Evolutionary conservation across 2,113 vertebrate species (phyloP).

Genomic region (Rhynchomys soricoides): DNA sequence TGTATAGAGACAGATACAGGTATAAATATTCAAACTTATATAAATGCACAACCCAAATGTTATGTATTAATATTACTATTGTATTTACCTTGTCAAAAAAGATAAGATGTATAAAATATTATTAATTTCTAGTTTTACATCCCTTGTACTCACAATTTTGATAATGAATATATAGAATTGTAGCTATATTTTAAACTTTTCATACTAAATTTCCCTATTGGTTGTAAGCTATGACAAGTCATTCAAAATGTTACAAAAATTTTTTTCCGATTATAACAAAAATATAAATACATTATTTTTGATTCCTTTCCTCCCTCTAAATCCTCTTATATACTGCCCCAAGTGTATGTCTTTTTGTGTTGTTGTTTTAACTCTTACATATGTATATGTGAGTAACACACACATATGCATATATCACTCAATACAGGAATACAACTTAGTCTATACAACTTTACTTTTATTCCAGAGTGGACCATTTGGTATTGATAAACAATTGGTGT

Average conservation of each 20-base stretch:
- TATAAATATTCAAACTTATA: not conserved
- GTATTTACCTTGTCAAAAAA: not conserved
- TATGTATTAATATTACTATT: not conserved
- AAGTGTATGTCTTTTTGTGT: not conserved
- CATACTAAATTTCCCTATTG: not conserved
- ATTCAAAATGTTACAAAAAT: not conserved
- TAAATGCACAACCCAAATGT: not conserved
- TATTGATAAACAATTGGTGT: not conserved
- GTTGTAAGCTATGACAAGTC: not conserved
- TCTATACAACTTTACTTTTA: not conserved
- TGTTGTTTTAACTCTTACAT: not conserved
- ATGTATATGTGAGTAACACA: not conserved
- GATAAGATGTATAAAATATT: not conserved
- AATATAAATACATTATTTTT: not conserved
- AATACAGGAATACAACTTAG: not conserved
- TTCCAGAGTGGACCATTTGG: not conserved
- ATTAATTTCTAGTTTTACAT: not conserved
- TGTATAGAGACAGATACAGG: not conserved
- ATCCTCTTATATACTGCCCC: fast-evolving
- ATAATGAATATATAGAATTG: not conserved
- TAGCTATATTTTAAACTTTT: not conserved
- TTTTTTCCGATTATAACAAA: not conserved
- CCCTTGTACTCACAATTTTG: not conserved
- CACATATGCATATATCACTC: not conserved
- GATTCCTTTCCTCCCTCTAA: not conserved